These are phyloP conservation scores for Phaonia tiefii DNA, from an alignment of 2,888 invertebrate genomes.

Conservation along the genomic window DNA sequence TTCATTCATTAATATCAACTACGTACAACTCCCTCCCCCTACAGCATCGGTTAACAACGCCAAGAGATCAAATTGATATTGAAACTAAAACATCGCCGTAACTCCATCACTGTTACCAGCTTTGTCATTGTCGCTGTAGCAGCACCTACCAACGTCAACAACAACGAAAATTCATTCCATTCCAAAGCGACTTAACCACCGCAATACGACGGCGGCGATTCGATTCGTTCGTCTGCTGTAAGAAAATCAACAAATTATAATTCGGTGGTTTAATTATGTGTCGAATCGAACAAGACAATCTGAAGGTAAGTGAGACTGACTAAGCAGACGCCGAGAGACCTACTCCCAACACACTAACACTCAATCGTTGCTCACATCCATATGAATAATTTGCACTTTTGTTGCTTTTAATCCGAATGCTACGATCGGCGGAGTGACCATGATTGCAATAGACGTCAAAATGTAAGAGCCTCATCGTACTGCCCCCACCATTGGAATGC, in stretches of 20 bases:
- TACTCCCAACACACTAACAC: background rate
- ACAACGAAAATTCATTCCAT: background rate
- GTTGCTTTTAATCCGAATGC: background rate
- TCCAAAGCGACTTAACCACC: background rate
- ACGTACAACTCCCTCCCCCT: background rate
- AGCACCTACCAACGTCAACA: constrained; percentile 6
- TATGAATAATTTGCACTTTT: background rate
- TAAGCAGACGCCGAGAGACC: background rate
- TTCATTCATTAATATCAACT: background rate
- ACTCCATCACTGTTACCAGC: constrained; percentile 9
- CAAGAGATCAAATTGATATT: background rate
- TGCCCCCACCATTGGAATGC: no score
- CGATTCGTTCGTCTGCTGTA: constrained; percentile 5
- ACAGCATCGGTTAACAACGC: background rate
- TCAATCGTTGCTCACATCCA: background rate
- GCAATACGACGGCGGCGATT: background rate
- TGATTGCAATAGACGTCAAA: no score
- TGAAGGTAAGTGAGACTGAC: constrained; percentile 32
- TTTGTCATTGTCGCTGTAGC: constrained; percentile 31
- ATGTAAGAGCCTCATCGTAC: no score
- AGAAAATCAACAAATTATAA: constrained; percentile 26
- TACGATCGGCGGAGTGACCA: no score
- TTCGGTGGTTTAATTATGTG: constrained; percentile 34
- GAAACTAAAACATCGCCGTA: background rate
- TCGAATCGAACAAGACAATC: constrained; percentile 28